phyloP scores from a whole-genome alignment of 1,140 invertebrate species.

The Hylaeus anthracinus region DNA sequence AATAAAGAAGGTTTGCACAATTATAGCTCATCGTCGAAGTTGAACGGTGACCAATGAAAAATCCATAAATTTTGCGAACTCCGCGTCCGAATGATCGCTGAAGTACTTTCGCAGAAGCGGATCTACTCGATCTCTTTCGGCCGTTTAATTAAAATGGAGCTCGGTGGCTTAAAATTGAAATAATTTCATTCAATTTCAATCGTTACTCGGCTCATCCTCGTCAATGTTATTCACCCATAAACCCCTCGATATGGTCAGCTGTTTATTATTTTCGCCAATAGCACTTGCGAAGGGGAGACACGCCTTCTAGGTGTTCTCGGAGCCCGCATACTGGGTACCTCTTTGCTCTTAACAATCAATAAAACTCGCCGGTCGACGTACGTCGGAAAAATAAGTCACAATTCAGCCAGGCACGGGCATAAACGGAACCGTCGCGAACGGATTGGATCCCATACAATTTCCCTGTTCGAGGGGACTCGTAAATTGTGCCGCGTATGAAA shows the following conservation, averaged over 20 bases:
- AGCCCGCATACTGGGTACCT: not conserved
- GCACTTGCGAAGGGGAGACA: not conserved
- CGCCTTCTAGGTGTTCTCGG: not conserved
- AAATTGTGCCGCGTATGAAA: not conserved
- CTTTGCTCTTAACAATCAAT: not conserved
- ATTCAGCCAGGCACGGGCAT: not conserved
- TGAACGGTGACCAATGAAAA: no score
- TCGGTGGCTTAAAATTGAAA: not conserved
- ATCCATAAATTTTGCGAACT: no score
- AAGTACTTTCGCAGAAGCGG: no score
- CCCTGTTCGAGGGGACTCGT: not conserved
- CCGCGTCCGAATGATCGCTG: no score
- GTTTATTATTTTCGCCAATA: no score
- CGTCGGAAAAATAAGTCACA: not conserved
- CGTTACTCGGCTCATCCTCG: not conserved
- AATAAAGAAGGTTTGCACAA: no score
- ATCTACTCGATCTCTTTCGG: no score
- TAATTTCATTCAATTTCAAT: not conserved
- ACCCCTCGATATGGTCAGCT: not conserved
- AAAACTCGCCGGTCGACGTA: not conserved
- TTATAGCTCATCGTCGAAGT: no score
- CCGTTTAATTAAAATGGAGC: not conserved
- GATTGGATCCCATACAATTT: not conserved
- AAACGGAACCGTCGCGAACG: not conserved
- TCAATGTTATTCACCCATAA: not conserved